These are phyloP conservation scores for Astyanax mexicanus DNA, from an alignment of 2,797 vertebrate species.

Conservation along the genomic window DNA sequence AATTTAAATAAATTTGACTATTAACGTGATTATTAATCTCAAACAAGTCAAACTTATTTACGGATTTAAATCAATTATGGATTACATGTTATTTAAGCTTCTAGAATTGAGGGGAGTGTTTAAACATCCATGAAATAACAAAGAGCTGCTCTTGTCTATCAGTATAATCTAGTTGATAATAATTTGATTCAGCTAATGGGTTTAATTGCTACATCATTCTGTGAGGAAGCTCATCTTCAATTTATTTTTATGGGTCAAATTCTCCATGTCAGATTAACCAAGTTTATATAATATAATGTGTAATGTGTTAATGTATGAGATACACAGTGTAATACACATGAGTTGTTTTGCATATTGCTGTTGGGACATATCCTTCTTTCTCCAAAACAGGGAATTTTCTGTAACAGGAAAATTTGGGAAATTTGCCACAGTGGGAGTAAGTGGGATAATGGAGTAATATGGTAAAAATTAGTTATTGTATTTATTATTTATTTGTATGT, in stretches of 20 bases:
- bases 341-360: no score
- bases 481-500: no score
- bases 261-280: background rate
- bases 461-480: no score
- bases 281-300: background rate
- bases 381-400: no score
- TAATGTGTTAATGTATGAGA: no score
- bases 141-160: slow-evolving; percentile 57
- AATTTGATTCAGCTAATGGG: slow-evolving; percentile 72
- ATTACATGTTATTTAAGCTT: slow-evolving; percentile 83
- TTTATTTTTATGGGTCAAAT: background rate
- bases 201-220: slow-evolving; percentile 70
- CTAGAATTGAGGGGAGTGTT: slow-evolving; percentile 78
- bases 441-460: no score
- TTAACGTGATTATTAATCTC: slow-evolving; percentile 98
- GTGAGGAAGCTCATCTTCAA: background rate
- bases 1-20: slow-evolving; percentile 94
- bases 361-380: background rate
- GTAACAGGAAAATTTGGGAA: no score
- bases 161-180: slow-evolving; percentile 70
- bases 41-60: slow-evolving; percentile 96
- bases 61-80: slow-evolving; percentile 95
- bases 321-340: no score
- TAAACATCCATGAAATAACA: slow-evolving; percentile 93
- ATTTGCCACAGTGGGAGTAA: no score